Conservation (phyloP, 2,888 invertebrate species). For the Eledona agricola region DNA sequence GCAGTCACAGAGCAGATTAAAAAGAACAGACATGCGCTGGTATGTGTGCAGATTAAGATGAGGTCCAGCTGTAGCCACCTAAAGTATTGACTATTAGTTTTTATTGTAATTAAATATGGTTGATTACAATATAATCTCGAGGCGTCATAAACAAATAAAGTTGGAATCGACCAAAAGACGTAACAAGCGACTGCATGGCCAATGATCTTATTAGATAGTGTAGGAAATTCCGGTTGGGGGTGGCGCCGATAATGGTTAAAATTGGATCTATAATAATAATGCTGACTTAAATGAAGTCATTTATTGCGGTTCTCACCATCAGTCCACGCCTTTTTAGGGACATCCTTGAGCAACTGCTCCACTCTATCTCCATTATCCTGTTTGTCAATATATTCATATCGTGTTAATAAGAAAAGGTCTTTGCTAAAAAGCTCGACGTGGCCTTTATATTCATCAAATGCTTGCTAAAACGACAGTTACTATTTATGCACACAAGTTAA, state of each 20-base stretch:
- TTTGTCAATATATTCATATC: constrained; percentile 68
- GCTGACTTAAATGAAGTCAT: neutral
- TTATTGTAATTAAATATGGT: constrained; percentile 7
- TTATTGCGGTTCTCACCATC: constrained; percentile 59
- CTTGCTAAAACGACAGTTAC: constrained; percentile 38
- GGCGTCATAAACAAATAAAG: constrained; percentile 71
- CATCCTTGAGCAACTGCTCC: constrained; percentile 64
- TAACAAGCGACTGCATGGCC: constrained; percentile 67
- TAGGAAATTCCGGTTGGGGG: constrained; percentile 69
- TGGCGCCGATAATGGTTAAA: constrained; percentile 70
- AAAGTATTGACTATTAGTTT: constrained; percentile 40
- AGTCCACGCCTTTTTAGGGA: constrained; percentile 62
- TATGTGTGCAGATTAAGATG: constrained; percentile 66
- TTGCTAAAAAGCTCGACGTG: constrained; percentile 62
- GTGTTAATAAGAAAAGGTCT: constrained; percentile 70
- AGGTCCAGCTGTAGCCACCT: constrained; percentile 69
- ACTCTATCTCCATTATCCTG: constrained; percentile 67
- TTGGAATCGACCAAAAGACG: constrained; percentile 69
- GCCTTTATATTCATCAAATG: constrained; percentile 34
- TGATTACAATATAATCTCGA: constrained; percentile 69
- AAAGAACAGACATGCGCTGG: constrained; percentile 69
- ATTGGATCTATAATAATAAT: constrained; percentile 61
- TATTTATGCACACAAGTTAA: constrained; percentile 1
- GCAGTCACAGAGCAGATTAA: constrained; percentile 74
- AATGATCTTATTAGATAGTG: constrained; percentile 70